Percentiles rank a stretch among this genome's conserved stretches.
phyloP scores from a whole-genome alignment of 2,113 vertebrate genomes.

The Glaucidium brasilianum region DNA sequence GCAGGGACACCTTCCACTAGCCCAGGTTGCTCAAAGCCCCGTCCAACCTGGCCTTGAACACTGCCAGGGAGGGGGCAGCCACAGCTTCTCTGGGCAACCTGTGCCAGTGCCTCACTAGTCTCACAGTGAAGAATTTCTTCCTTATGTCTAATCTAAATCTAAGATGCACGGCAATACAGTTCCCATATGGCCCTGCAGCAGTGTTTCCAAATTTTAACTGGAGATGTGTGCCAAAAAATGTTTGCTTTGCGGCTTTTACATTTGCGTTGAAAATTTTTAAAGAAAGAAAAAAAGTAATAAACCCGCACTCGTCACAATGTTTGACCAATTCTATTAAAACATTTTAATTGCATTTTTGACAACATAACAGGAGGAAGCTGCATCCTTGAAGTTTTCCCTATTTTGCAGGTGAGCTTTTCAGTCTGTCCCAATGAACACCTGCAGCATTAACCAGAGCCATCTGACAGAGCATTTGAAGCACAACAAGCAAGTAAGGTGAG shows the following conservation, averaged over 20 bases:
- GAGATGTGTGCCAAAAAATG: neutral
- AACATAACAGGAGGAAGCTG: neutral
- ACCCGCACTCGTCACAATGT: neutral
- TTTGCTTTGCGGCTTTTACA: neutral
- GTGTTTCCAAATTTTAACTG: neutral
- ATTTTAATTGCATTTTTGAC: neutral
- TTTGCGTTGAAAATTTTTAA: neutral
- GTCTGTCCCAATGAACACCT: neutral
- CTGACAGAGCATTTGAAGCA: neutral
- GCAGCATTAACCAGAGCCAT: neutral
- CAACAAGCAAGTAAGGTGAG: neutral
- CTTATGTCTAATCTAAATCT: no score
- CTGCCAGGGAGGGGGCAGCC: no score
- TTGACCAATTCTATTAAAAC: neutral
- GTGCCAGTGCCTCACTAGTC: no score
- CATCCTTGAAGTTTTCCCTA: neutral
- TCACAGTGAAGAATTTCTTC: no score
- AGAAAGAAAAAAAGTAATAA: neutral
- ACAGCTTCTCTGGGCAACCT: no score
- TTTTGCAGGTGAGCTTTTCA: neutral
- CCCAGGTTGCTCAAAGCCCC: no score
- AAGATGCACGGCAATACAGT: neutral
- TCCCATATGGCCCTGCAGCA: neutral
- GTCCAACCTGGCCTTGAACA: no score
- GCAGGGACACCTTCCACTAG: no score